Conservation (phyloP, 2,113 vertebrate species). For the Corydoras sp. region DNA sequence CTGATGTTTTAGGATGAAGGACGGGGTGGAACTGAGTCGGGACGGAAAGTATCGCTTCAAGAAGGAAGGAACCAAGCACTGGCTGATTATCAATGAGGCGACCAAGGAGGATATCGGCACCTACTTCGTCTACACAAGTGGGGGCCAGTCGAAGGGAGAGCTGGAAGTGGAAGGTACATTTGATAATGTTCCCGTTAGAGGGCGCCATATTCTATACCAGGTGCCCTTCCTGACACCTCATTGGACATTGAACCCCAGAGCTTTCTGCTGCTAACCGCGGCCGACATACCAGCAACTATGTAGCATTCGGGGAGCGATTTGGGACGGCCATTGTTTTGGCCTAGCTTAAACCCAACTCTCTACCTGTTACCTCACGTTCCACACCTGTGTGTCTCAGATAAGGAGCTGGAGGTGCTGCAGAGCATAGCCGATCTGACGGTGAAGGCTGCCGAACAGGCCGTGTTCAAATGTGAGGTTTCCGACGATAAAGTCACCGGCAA, state of each 20-base stretch:
- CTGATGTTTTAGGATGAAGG: constrained; percentile 72
- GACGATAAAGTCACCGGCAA: constrained; percentile 73
- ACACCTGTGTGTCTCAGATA: constrained; percentile 62
- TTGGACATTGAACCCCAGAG: no score
- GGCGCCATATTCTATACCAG: no score
- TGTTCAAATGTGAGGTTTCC: constrained; percentile 74
- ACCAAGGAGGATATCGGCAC: constrained; percentile 69
- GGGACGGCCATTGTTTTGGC: no score
- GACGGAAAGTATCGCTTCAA: constrained; percentile 87
- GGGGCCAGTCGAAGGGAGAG: constrained; percentile 79
- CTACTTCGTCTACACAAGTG: constrained; percentile 76
- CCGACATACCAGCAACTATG: no score
- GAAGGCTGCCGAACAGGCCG: constrained; percentile 71
- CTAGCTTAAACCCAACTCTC: no score
- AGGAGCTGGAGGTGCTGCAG: constrained; percentile 79
- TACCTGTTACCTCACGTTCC: no score
- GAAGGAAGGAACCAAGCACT: constrained; percentile 82
- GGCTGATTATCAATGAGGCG: constrained; percentile 80
- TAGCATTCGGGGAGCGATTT: no score
- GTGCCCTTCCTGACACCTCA: no score
- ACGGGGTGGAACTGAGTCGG: constrained; percentile 80
- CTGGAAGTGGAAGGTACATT: constrained; percentile 80
- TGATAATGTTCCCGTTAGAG: no score
- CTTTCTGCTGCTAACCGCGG: no score
- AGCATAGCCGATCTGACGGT: constrained; percentile 73